Percentiles rank a stretch among this genome's conserved stretches.
These are phyloP conservation scores for Oscheius sp. DNA, from an alignment of 2,888 invertebrate genomes.

Conservation along the genomic window DNA sequence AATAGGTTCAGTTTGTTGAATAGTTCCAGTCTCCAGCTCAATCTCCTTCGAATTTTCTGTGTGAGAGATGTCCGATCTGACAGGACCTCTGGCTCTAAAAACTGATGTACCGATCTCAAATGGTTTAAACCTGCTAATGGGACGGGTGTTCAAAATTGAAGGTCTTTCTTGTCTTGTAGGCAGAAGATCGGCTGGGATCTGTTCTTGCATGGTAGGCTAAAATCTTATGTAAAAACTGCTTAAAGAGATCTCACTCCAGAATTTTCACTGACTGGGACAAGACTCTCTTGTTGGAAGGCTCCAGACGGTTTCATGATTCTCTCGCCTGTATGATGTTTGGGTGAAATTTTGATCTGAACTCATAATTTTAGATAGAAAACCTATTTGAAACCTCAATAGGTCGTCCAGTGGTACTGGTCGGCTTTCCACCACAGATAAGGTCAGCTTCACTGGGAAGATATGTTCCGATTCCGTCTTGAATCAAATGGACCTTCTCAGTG, in stretches of 20 bases:
- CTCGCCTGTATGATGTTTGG: slow-evolving; percentile 4
- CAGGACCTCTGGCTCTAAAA: slow-evolving; percentile 18
- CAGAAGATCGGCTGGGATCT: slow-evolving; percentile 3
- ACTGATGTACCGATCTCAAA: neutral
- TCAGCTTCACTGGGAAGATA: slow-evolving; percentile 67
- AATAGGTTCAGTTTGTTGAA: neutral
- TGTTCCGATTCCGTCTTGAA: slow-evolving; percentile 72
- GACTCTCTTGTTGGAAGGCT: slow-evolving; percentile 39
- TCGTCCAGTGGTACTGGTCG: slow-evolving; percentile 38
- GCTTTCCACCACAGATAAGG: slow-evolving; percentile 63
- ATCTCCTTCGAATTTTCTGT: slow-evolving; percentile 16
- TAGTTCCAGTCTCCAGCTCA: slow-evolving; percentile 22
- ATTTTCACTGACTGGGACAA: slow-evolving; percentile 12
- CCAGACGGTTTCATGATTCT: slow-evolving; percentile 24
- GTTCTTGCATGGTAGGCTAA: slow-evolving; percentile 1
- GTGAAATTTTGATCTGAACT: slow-evolving; percentile 17
- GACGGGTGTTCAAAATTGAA: slow-evolving; percentile 23
- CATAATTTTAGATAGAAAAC: slow-evolving; percentile 9
- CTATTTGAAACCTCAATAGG: slow-evolving; percentile 20
- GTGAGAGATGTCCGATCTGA: slow-evolving; percentile 29
- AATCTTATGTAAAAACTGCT: too few species aligned
- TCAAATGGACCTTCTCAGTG: slow-evolving; percentile 72
- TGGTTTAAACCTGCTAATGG: neutral
- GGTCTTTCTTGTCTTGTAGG: slow-evolving; percentile 23
- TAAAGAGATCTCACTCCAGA: neutral